Base-by-base conservation (phyloP, 2,113 vertebrate genomes). In the Tiliqua scincoides region DNA sequence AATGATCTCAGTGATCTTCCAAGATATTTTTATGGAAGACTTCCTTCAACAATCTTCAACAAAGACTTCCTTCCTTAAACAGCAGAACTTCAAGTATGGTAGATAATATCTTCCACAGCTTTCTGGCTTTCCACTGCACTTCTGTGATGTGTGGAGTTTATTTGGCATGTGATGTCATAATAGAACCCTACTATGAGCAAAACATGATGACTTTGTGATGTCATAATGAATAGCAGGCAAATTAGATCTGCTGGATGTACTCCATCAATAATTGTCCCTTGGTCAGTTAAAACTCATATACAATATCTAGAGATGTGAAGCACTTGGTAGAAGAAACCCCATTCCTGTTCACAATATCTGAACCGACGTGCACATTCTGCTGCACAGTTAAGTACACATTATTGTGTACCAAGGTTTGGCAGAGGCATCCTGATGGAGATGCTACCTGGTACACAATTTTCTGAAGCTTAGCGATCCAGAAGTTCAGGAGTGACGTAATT, bases 91-190 rank as follows among this genome's bases (percentile, higher is more conserved):
- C 18, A 84, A 15, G 20, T 18, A 52, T 71, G 32, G 4, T 48
- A 35, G 40, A 40, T 35, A 52, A 76, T 48, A n/a, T 52, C 40
- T 67, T 6, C 20, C 25, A 9, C 18, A 32, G 40, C 30, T 15
- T 83, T 82, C 61, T 77, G 79, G 77, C 54, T 71, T 78, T 78
- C 86, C 63, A 63, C 30, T 48, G 21, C 4, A 10, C 54, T 83
- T 78, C 81, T 82, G n/a, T 67, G 18, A 25, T 68, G 48, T 57
- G 48, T 35, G 63, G 23, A 71, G 63, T 40, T 77, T 27, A 67
- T 61, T 48, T 43, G 82, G 61, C 15, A 37, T 40, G 72, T 82
- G 79, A 87, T 76, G 79, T 81, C 79, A 87, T 68, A 87, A 68
- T 59, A 68, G 59, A 40, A 30, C 48, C 30, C n/a, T 57, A 30